A percentile compares a stretch with the other conserved stretches of the same genome.
Evolutionary conservation across 2,113 vertebrate species (phyloP).

Genomic region (Pterocles burchelli): DNA sequence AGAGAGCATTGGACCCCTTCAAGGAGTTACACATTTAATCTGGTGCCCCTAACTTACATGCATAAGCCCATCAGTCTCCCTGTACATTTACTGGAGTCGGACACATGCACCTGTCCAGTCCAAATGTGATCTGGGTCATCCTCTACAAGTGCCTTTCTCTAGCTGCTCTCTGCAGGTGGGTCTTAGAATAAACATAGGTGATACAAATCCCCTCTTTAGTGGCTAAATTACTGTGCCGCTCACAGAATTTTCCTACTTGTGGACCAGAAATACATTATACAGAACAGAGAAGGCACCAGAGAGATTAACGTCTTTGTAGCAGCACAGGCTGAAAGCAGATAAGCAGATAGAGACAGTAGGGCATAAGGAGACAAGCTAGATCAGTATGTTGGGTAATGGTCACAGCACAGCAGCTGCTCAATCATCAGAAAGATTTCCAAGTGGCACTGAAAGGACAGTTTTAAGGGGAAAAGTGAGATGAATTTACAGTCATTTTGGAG

Average conservation of each 20-base stretch:
- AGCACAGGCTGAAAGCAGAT: neutral
- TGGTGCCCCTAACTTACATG: accelerated
- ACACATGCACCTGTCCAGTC: neutral
- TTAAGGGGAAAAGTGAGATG: neutral
- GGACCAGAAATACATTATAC: neutral
- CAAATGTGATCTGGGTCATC: neutral
- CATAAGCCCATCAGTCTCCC: neutral
- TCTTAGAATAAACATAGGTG: neutral
- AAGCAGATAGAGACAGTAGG: neutral
- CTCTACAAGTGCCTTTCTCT: neutral
- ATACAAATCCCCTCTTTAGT: neutral
- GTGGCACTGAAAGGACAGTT: neutral
- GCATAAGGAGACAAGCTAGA: accelerated
- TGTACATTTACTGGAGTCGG: neutral
- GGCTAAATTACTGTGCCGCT: neutral
- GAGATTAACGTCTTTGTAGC: neutral
- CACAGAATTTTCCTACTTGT: neutral
- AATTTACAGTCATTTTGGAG: neutral
- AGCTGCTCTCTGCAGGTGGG: neutral
- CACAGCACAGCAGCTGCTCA: neutral
- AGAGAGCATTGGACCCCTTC: neutral
- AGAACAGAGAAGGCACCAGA: neutral
- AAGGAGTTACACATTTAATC: neutral
- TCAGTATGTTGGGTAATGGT: neutral
- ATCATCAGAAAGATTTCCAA: neutral